These are phyloP conservation scores for Novumbra hubbsi DNA, from an alignment of 2,797 vertebrate genomes.

Conservation along the genomic window DNA sequence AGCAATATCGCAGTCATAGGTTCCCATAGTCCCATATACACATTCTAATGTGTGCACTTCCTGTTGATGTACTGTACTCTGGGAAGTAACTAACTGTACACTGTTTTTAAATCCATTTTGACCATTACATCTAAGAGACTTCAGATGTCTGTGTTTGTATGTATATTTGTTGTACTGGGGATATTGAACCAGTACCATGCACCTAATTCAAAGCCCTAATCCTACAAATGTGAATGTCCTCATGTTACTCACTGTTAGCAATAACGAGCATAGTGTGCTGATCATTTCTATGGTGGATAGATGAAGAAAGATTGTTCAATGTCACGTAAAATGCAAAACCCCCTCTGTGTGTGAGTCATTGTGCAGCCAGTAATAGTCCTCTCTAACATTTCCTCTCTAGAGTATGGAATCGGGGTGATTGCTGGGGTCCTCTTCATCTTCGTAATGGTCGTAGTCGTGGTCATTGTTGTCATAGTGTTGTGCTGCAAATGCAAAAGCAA, in stretches of 20 bases:
- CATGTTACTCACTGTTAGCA: background rate
- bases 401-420: conserved; percentile 72
- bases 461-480: conserved; percentile 63
- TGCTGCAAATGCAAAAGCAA: conserved; percentile 71
- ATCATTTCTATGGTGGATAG: background rate
- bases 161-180: background rate
- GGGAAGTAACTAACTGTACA: no score
- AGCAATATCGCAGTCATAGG: background rate
- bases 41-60: background rate
- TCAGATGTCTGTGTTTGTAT: background rate
- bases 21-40: background rate
- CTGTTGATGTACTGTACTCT: background rate
- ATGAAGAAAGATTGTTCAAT: conserved; percentile 8
- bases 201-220: background rate
- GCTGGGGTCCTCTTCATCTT: conserved; percentile 61
- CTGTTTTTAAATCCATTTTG: no score
- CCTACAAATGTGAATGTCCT: background rate
- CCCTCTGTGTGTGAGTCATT: background rate
- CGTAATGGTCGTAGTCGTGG: conserved; percentile 59
- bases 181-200: background rate
- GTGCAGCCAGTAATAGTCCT: background rate
- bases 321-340: background rate
- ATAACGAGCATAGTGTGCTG: background rate
- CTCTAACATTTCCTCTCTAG: conserved; percentile 57
- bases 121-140: background rate